Percentiles rank a stretch among this genome's conserved stretches.
These are phyloP conservation scores for Galemys pyrenaicus DNA, from an alignment of 2,113 vertebrate genomes.

Conservation along the genomic window DNA sequence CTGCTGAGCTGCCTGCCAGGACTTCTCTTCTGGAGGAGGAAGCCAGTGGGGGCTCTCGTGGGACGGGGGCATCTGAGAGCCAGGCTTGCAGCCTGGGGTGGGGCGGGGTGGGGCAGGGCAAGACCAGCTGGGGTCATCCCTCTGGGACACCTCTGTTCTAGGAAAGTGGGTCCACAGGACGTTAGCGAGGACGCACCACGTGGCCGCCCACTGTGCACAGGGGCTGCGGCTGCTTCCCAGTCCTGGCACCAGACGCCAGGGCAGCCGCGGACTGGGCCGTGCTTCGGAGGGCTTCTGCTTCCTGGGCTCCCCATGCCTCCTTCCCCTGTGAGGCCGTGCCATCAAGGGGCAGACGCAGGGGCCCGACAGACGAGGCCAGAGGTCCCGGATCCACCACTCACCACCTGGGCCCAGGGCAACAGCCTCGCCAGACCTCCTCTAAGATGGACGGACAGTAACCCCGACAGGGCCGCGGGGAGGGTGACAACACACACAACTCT, in stretches of 20 bases:
- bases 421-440: not conserved
- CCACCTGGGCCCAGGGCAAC: not conserved
- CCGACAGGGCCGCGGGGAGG: not conserved
- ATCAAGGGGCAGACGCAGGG: not conserved
- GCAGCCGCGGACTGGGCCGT: not conserved
- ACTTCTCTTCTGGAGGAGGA: not conserved
- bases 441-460: not conserved
- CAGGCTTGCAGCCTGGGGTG: not conserved
- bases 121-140: not conserved
- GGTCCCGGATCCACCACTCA: not conserved
- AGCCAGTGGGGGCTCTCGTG: not conserved
- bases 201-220: fast-evolving
- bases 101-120: not conserved
- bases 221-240: not conserved
- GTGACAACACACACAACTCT: constrained; percentile 54
- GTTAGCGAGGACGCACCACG: fast-evolving
- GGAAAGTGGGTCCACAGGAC: not conserved
- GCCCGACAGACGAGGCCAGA: not conserved
- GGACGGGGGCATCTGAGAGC: not conserved
- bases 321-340: no score
- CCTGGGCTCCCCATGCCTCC: not conserved
- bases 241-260: not conserved
- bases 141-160: not conserved
- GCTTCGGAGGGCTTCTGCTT: not conserved
- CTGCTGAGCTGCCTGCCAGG: not conserved